Conservation (phyloP, 2,888 invertebrate genomes). For the Nymphalis urticae region DNA sequence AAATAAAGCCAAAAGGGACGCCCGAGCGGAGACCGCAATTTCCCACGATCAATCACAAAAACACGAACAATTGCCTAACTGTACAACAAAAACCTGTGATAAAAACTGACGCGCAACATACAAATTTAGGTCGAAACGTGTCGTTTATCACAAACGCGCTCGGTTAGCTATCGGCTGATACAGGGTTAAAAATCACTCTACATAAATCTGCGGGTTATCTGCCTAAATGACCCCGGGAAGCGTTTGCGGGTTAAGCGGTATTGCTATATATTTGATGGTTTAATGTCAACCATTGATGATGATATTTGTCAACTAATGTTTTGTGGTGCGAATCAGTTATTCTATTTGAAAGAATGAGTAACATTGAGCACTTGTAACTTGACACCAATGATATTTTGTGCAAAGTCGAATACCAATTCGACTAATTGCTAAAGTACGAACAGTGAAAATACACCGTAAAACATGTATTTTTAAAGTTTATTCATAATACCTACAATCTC, state of each 20-base stretch:
- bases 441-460: too few species aligned
- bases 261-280: conserved; percentile 47
- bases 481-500: too few species aligned
- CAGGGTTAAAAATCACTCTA: conserved; percentile 78
- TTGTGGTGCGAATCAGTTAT: conserved; percentile 10
- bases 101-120: conserved; percentile 47
- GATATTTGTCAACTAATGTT: conserved; percentile 45
- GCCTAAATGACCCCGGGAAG: conserved; percentile 66
- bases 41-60: conserved; percentile 43
- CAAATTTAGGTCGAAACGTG: conserved; percentile 51
- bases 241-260: conserved; percentile 51
- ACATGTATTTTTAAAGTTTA: too few species aligned
- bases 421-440: too few species aligned
- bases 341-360: background rate
- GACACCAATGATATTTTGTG: too few species aligned
- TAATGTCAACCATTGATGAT: conserved; percentile 52
- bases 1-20: conserved; percentile 25
- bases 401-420: too few species aligned
- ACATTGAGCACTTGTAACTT: background rate
- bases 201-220: conserved; percentile 74
- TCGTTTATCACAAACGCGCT: conserved; percentile 56
- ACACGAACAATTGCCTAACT: conserved; percentile 43
- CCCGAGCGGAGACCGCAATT: conserved; percentile 16
- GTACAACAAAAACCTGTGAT: conserved; percentile 41
- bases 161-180: conserved; percentile 55